Evolutionary conservation across 1,140 invertebrate genomes (phyloP), one percentile per base, ranked within the genome.

Genomic region (Drosophila chauvacae): DNA sequence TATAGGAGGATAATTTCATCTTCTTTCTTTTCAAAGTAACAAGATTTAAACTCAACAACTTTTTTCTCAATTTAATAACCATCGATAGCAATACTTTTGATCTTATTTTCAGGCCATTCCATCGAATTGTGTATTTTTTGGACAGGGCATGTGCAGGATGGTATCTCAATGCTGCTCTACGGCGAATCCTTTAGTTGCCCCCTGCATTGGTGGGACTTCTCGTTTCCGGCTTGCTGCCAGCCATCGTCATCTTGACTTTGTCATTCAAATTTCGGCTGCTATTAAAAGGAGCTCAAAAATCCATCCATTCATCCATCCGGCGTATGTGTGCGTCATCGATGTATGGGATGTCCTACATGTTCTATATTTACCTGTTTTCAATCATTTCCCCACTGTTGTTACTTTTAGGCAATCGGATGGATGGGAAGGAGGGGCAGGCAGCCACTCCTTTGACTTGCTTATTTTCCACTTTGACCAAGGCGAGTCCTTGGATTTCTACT

Each of bases 281-380:
- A 55, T 55, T 41, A 58, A 28, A 58, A 58, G 35, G 35, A 56
- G 53, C 53, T 56, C 53, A 44, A 58, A 28, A 58, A 42, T 44
- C 33, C 37, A 56, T 35, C 33, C 45, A 28, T 28, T 4, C 23
- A 56, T 37, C 28, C 26, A 6, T n/a, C 16, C 48, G 26, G 16
- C 26, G 3, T 47, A 28, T 16, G 45, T 61, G 23, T 62, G 60
- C 39, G 56, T 59, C 56, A 59, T 26, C 4, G 56, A 23, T 42
- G 37, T 39, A 44, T 30, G 9, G 37, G 35, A 42, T 58, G 37
- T 58, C 16, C 55, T 58, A 58, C n/a, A 14, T 18, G 23, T 30
- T 55, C 60, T 53, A 62, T 62, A 39, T 62, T 62, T 59, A 59
- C 56, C 56, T 59, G 39, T 59, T 59, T 59, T 59, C 56, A 59